Base-by-base conservation (phyloP, 2,888 invertebrate genomes). In the Cinara cedri region DNA sequence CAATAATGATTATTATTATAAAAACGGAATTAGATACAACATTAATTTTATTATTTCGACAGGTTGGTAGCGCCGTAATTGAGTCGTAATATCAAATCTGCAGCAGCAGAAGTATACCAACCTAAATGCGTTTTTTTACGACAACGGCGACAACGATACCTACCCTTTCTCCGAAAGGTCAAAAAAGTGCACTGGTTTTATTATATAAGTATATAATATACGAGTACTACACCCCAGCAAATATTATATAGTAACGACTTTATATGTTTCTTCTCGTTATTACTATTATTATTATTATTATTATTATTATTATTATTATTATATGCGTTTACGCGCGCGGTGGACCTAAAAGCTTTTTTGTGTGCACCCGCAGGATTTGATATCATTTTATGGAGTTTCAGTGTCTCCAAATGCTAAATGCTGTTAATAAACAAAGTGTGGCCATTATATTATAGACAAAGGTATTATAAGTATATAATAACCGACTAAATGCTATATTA, bases 301-400 rank as follows among this genome's bases (percentile, higher is more conserved):
- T 34, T 6, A 34, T 34, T 34, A 34, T 34, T 34, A 34, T 34
- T 34, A 34, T 34, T 34, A 34, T 34, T 34, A 34, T 34, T 34
- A 34, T 34, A 34, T 6, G 34, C 34, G 57, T 68, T 78, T 78
- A 78, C 34, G 34, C 34, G 3, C 60, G 68, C 34, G 66, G 16
- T 6, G 26, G 57, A 68, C 57, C 76, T 78, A 78, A 78, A 78
- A 78, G 76, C 76, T 57, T 78, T 78, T 78, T 78, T 78, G 76
- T 78, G 76, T 78, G 76, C 68, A 70, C 76, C 76, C 76, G 34
- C 49, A 78, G 76, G 76, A 78, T 57, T 78, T 68, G 76, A 68
- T 68, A 60, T 70, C 49, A 78, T 78, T 78, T 78, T 68, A 78
- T 78, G 66, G 76, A 60, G 19, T 78, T 78, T 78, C 19, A 19